These are phyloP conservation scores for Umimayanthus kanabou DNA, from an alignment of 92 coral and sea anemone genomes.

Conservation along the genomic window DNA sequence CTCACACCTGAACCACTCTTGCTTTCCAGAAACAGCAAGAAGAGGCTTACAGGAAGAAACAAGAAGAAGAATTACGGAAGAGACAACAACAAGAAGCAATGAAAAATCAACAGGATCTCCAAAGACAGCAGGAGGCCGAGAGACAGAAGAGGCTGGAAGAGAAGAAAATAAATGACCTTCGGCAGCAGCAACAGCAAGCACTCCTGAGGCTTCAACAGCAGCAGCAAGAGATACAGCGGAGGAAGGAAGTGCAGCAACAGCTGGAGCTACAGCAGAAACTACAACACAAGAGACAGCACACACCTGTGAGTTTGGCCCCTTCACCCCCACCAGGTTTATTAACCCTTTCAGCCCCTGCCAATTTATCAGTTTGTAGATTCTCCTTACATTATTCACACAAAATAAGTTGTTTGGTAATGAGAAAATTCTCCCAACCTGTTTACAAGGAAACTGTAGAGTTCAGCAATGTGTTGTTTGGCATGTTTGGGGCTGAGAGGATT, in stretches of 20 bases:
- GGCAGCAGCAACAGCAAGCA: slow-evolving; percentile 86
- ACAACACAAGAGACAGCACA: slow-evolving; percentile 83
- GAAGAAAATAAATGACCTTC: slow-evolving; percentile 52
- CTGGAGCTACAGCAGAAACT: slow-evolving; percentile 70
- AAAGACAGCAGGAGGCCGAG: slow-evolving; percentile 55
- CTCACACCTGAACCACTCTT: no score
- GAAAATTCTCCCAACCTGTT: no score
- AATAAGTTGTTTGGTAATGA: no score
- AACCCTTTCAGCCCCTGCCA: no score
- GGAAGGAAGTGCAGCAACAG: slow-evolving; percentile 75
- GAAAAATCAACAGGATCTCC: slow-evolving; percentile 43
- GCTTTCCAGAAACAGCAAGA: slow-evolving; percentile 61
- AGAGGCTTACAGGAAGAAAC: slow-evolving; percentile 66
- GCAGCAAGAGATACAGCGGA: slow-evolving; percentile 74
- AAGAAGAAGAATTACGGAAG: slow-evolving; percentile 55
- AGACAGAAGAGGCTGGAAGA: slow-evolving; percentile 55
- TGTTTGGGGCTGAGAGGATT: no score
- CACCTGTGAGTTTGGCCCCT: slow-evolving; percentile 41
- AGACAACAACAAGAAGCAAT: slow-evolving; percentile 47
- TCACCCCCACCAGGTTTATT: no score
- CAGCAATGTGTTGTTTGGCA: no score
- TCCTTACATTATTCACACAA: no score
- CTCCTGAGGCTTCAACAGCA: slow-evolving; percentile 73
- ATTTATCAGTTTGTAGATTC: no score
- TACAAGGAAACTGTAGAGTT: no score